Evolutionary conservation across 2,888 invertebrate species (phyloP).

Genomic region (Catocala nupta): DNA sequence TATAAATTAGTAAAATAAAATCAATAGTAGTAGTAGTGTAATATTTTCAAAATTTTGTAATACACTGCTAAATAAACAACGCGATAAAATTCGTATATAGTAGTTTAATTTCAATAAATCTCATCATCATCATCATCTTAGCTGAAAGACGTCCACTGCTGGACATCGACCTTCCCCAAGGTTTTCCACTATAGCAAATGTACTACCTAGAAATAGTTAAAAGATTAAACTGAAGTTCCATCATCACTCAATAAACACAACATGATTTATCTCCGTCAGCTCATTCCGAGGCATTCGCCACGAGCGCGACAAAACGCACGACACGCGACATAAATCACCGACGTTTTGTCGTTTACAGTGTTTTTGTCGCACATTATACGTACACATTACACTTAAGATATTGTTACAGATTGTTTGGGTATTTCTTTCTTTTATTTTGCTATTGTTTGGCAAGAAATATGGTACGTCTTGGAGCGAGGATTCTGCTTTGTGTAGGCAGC

Average conservation of each 20-base stretch:
- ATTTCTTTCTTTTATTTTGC: constrained; percentile 52
- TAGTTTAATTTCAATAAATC: no score
- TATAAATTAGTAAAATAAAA: no score
- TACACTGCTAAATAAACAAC: no score
- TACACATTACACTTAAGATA: constrained; percentile 61
- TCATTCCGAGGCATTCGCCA: constrained; percentile 5
- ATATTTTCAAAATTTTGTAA: no score
- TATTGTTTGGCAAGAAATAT: constrained; percentile 45
- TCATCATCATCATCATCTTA: no score
- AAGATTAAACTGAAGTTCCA: not conserved
- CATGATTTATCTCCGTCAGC: constrained; percentile 17
- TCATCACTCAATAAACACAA: constrained; percentile 26
- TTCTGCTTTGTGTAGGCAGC: not conserved
- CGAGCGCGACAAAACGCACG: constrained; percentile 42
- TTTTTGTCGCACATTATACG: constrained; percentile 65
- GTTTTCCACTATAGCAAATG: no score
- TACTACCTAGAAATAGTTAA: not conserved
- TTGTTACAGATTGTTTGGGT: constrained; percentile 62
- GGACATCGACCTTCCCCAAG: no score
- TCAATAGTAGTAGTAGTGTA: no score
- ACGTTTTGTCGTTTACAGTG: constrained; percentile 63
- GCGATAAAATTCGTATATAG: no score
- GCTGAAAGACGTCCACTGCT: no score
- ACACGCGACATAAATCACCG: constrained; percentile 54
- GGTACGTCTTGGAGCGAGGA: constrained; percentile 14